Conservation (phyloP, 2,888 invertebrate species). For the Agonopterix arenella region DNA sequence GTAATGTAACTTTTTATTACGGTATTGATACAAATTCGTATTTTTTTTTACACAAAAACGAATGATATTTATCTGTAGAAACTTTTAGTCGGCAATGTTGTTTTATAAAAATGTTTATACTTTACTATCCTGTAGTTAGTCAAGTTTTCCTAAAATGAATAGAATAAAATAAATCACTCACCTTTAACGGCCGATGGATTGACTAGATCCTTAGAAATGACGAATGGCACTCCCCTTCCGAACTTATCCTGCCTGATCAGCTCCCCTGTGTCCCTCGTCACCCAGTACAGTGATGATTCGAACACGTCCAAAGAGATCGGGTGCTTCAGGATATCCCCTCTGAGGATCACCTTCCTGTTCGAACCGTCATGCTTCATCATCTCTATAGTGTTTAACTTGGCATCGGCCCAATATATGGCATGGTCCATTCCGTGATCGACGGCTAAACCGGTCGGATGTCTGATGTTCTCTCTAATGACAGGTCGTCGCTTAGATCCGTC, state of each 20-base stretch:
- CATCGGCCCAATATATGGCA: conserved; percentile 96
- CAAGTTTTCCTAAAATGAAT: no score
- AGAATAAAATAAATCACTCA: no score
- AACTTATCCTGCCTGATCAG: conserved; percentile 96
- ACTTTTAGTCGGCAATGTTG: no score
- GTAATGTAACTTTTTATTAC: no score
- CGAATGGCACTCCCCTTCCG: conserved; percentile 93
- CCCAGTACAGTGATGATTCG: conserved; percentile 95
- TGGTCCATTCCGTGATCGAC: conserved; percentile 95
- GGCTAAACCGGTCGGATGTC: conserved; percentile 92
- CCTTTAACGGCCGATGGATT: conserved; percentile 92
- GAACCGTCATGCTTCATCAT: conserved; percentile 89
- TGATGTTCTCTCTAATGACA: conserved; percentile 87
- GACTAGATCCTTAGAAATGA: conserved; percentile 88
- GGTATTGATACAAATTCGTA: no score
- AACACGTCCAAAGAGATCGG: conserved; percentile 95
- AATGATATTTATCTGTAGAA: no score
- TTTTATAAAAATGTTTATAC: no score
- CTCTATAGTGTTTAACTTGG: conserved; percentile 93
- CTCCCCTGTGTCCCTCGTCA: conserved; percentile 92
- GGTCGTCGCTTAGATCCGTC: conserved; percentile 93
- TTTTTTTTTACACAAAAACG: no score
- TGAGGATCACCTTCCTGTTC: conserved; percentile 82
- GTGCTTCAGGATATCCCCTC: conserved; percentile 84
- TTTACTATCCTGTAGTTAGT: no score